Evolutionary conservation across 1,140 invertebrate species (phyloP).

Genomic region (Oreohelix idahoensis): DNA sequence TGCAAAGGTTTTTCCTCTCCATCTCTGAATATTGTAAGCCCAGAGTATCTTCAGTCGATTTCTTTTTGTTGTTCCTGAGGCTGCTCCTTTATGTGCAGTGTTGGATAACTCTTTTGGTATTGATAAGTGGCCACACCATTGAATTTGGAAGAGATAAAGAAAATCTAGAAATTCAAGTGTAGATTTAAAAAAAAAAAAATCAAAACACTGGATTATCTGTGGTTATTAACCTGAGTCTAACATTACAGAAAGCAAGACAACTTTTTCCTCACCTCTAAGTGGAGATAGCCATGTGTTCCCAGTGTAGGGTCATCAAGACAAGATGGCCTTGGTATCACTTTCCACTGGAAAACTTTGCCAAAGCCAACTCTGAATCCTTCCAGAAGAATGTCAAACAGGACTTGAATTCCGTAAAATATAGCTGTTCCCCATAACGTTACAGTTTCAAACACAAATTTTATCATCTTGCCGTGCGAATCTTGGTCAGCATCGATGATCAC

Average conservation of each 20-base stretch:
- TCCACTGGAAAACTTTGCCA: conserved; percentile 29
- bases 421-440: neutral
- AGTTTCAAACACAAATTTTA: neutral
- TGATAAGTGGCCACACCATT: too few relatives aligned
- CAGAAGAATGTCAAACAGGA: neutral
- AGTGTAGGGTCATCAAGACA: conserved; percentile 58
- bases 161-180: too few relatives aligned
- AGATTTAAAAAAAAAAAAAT: too few relatives aligned
- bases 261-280: conserved; percentile 52
- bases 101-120: too few relatives aligned
- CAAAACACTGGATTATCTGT: too few relatives aligned
- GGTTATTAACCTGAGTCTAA: neutral
- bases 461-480: neutral
- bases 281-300: conserved; percentile 56
- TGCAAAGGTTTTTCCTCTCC: too few relatives aligned
- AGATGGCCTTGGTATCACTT: conserved; percentile 45
- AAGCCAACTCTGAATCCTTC: neutral
- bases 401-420: neutral
- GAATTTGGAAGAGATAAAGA: too few relatives aligned
- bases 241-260: neutral
- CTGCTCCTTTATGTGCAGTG: too few relatives aligned
- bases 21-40: too few relatives aligned
- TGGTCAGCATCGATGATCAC: too few relatives aligned
- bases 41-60: too few relatives aligned
- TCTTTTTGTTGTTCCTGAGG: too few relatives aligned